Conservation (phyloP, 2,113 vertebrate species). For the Pelvicachromis taeniatus region DNA sequence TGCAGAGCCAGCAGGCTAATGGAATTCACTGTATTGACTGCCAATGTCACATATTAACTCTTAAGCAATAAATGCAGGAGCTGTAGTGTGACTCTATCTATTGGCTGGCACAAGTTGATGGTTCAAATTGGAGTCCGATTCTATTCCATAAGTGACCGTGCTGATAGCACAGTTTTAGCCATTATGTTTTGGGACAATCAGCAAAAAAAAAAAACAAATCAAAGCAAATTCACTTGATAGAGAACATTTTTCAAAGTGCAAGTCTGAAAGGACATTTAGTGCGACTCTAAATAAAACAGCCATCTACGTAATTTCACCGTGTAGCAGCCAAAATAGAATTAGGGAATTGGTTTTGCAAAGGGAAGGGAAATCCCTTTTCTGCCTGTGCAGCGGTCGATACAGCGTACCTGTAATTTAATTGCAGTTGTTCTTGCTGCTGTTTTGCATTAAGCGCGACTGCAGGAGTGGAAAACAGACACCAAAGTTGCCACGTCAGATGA, state of each 20-base stretch:
- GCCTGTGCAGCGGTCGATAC: slow-evolving; percentile 5
- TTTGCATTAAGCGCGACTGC: slow-evolving; percentile 23
- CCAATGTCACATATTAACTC: slow-evolving; percentile 7
- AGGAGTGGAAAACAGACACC: neutral
- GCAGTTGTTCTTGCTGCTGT: slow-evolving; percentile 26
- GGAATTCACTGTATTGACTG: slow-evolving; percentile 25
- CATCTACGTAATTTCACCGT: neutral
- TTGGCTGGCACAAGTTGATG: neutral
- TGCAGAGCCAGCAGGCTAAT: slow-evolving; percentile 10
- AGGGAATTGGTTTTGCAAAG: slow-evolving; percentile 16
- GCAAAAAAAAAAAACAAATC: slow-evolving; percentile 2
- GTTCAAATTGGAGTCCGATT: neutral
- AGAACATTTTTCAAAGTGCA: neutral
- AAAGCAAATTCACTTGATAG: slow-evolving; percentile 7
- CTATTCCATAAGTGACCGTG: slow-evolving; percentile 4
- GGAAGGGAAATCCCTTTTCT: slow-evolving; percentile 4
- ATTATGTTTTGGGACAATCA: slow-evolving; percentile 1
- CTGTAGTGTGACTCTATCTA: neutral
- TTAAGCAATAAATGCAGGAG: slow-evolving; percentile 9
- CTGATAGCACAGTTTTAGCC: slow-evolving; percentile 23
- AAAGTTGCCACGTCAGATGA: slow-evolving; percentile 20
- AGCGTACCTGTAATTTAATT: slow-evolving; percentile 45
- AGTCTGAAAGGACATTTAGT: slow-evolving; percentile 5
- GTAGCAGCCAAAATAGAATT: slow-evolving; percentile 14
- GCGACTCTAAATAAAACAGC: neutral